Percentiles rank a stretch among this genome's conserved stretches.
Evolutionary conservation across 1,140 invertebrate genomes (phyloP).

Genomic region (Brachystomella parvula): DNA sequence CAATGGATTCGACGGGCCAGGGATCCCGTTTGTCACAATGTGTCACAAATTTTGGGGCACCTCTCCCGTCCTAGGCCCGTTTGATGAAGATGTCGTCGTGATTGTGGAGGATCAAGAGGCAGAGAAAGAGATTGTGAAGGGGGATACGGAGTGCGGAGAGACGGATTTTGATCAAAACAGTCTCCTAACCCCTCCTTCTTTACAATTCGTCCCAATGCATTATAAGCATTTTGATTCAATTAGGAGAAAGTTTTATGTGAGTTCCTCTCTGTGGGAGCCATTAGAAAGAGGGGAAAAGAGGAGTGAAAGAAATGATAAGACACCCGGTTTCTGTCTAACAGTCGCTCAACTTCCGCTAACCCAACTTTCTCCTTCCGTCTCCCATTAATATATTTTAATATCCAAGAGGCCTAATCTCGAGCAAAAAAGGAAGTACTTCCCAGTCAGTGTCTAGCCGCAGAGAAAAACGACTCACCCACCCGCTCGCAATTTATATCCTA

Average conservation of each 20-base stretch:
- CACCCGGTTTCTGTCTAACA: conserved; percentile 1
- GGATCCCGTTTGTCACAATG: too few relatives aligned
- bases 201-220: conserved; percentile 2
- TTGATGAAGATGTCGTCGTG: too few relatives aligned
- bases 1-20: too few relatives aligned
- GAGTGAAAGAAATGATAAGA: background rate
- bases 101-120: too few relatives aligned
- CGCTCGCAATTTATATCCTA: too few relatives aligned
- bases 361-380: conserved; percentile 8
- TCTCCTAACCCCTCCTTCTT: background rate
- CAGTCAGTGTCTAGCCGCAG: too few relatives aligned
- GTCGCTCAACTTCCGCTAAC: background rate
- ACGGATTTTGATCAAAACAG: background rate
- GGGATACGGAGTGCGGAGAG: background rate
- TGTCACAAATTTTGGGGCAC: too few relatives aligned
- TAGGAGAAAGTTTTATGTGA: conserved; percentile 9
- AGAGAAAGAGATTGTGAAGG: background rate
- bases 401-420: background rate
- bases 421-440: conserved; percentile 12
- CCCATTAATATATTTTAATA: conserved; percentile 13
- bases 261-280: background rate
- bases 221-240: conserved; percentile 1
- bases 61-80: too few relatives aligned
- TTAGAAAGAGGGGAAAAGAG: background rate
- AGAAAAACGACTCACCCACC: too few relatives aligned